phyloP scores from a whole-genome alignment of 2,888 invertebrate species.

The Phytoseiulus persimilis region DNA sequence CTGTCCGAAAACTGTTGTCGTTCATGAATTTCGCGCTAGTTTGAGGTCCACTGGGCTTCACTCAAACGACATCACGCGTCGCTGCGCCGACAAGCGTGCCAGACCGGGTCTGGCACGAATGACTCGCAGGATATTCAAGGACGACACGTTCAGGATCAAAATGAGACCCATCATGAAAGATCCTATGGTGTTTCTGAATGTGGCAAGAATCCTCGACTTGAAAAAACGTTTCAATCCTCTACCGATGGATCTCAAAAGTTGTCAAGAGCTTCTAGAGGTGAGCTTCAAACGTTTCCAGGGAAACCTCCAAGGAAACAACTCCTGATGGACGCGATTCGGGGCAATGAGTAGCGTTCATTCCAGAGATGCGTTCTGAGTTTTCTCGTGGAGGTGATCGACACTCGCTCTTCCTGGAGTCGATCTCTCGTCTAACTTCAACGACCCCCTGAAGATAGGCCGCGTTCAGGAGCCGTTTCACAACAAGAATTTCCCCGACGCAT shows the following conservation, averaged over 20 bases:
- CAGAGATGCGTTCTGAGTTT: no score
- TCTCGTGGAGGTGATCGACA: no score
- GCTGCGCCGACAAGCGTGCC: no score
- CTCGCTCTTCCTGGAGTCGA: no score
- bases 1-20: not conserved
- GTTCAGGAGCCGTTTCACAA: no score
- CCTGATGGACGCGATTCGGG: no score
- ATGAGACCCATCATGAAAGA: not conserved
- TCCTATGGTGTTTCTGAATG: constrained; percentile 24
- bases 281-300: not conserved
- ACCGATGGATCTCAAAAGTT: constrained; percentile 10
- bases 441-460: no score
- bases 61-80: no score
- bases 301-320: no score
- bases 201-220: constrained; percentile 22
- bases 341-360: no score
- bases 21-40: not conserved
- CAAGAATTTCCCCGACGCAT: not conserved
- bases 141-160: not conserved
- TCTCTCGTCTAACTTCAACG: no score
- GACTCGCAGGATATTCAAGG: not conserved
- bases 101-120: not conserved
- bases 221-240: constrained; percentile 12
- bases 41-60: no score
- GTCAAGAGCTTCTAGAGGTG: constrained; percentile 13